Conservation (phyloP, 2,113 vertebrate genomes). For the Poecilia latipinna region DNA sequence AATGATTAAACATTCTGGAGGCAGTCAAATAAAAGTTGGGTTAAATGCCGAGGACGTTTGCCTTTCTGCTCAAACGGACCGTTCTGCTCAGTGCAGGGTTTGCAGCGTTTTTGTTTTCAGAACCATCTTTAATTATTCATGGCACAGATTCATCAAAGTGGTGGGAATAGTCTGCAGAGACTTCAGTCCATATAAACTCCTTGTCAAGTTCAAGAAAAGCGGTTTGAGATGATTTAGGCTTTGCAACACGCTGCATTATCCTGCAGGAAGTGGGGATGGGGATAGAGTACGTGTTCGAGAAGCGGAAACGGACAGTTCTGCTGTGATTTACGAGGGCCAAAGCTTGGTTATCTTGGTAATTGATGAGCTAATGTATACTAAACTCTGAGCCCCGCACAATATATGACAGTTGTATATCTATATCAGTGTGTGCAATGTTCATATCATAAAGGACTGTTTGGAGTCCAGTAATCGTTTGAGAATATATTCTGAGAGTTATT, state of each 20-base stretch:
- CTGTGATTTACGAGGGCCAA: not conserved
- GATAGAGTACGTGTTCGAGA: too few relatives aligned
- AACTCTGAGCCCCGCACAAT: too few relatives aligned
- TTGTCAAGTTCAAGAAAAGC: not conserved
- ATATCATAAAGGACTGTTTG: too few relatives aligned
- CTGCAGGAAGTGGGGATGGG: not conserved
- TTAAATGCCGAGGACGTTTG: not conserved
- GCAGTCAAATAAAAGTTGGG: not conserved
- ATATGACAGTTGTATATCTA: too few relatives aligned
- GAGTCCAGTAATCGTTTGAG: too few relatives aligned
- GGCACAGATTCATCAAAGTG: not conserved
- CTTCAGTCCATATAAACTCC: not conserved
- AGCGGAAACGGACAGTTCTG: too few relatives aligned
- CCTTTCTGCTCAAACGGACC: not conserved
- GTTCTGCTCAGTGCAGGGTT: not conserved
- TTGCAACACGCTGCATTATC: not conserved
- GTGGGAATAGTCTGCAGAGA: not conserved
- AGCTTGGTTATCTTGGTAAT: not conserved
- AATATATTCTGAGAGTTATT: too few relatives aligned
- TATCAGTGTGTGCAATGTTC: too few relatives aligned
- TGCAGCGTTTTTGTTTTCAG: too few relatives aligned
- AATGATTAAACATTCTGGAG: not conserved
- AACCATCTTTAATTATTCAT: not conserved
- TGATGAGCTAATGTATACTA: not conserved
- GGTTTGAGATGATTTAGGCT: not conserved